Percentiles rank a stretch among this genome's conserved stretches.
Conservation (phyloP, 2,888 invertebrate species). For the Therioaphis trifolii region DNA sequence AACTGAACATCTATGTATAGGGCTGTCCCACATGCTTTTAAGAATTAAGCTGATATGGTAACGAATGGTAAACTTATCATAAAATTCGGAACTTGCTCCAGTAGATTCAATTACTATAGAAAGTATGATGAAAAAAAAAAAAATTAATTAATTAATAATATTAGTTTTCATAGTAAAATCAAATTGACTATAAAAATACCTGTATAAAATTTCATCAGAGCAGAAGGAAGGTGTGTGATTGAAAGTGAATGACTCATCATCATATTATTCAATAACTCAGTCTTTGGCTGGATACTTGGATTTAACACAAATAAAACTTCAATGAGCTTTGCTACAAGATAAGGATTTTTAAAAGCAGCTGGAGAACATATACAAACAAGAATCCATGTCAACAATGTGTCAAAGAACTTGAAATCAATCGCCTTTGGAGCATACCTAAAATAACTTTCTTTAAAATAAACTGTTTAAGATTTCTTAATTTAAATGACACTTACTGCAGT, state of each 20-base stretch:
- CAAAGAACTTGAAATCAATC: conserved; percentile 67
- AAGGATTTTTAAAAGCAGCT: conserved; percentile 93
- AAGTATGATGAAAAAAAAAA: conserved; percentile 2
- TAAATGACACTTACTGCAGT: conserved; percentile 86
- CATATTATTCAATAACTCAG: conserved; percentile 75
- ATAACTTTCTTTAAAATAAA: conserved; percentile 9
- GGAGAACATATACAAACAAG: conserved; percentile 90
- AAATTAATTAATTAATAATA: not conserved
- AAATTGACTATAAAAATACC: conserved; percentile 68
- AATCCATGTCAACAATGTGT: conserved; percentile 87
- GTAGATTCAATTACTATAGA: conserved; percentile 89
- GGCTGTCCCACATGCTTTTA: conserved; percentile 94
- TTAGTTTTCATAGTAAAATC: conserved; percentile 6
- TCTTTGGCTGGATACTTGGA: conserved; percentile 70
- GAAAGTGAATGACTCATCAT: conserved; percentile 90
- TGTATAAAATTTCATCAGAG: conserved; percentile 97
- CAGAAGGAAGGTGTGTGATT: conserved; percentile 84
- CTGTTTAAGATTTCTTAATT: no score
- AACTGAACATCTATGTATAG: conserved; percentile 86
- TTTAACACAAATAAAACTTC: conserved; percentile 74
- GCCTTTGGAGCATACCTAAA: conserved; percentile 54
- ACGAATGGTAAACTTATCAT: conserved; percentile 98
- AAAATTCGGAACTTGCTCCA: conserved; percentile 97
- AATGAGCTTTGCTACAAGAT: conserved; percentile 94
- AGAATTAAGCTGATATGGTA: conserved; percentile 98